These are phyloP conservation scores for Lepidocolaptes lacrymiger DNA, from an alignment of 2,797 vertebrate species.

Conservation along the genomic window DNA sequence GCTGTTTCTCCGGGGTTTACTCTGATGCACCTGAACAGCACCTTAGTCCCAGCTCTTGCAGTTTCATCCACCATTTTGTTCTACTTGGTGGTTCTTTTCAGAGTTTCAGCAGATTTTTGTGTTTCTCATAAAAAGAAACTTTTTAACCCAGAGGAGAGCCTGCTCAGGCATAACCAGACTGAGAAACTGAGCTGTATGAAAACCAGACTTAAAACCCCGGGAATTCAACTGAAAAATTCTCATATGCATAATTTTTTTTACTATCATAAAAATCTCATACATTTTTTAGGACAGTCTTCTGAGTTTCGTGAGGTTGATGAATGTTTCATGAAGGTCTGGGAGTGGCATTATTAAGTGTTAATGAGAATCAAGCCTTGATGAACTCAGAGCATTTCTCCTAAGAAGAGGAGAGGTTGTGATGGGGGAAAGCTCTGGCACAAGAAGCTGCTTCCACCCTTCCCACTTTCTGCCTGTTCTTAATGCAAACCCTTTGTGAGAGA, in stretches of 20 bases:
- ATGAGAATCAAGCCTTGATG: slow-evolving; percentile 41
- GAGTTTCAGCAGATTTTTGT: background rate
- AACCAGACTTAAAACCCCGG: background rate
- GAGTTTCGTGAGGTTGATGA: slow-evolving; percentile 7
- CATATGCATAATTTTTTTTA: slow-evolving; percentile 7
- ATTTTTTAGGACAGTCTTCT: slow-evolving; percentile 31
- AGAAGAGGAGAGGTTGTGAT: background rate
- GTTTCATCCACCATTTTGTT: background rate
- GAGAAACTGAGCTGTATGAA: background rate
- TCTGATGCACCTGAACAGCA: background rate
- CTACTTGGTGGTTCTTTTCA: background rate
- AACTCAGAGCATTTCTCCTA: background rate
- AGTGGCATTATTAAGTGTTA: slow-evolving; percentile 45
- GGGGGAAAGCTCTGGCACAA: background rate
- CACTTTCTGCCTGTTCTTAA: background rate
- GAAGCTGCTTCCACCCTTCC: background rate
- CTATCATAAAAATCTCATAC: slow-evolving; percentile 46
- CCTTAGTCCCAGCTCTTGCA: background rate
- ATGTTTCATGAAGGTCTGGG: slow-evolving; percentile 38
- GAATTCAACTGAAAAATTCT: background rate
- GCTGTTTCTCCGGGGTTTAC: background rate
- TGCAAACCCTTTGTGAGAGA: background rate
- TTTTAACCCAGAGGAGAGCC: background rate
- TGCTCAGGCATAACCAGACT: background rate
- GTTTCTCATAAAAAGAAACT: background rate